Conservation (phyloP, 2,888 invertebrate species). For the Drosophila affinis region DNA sequence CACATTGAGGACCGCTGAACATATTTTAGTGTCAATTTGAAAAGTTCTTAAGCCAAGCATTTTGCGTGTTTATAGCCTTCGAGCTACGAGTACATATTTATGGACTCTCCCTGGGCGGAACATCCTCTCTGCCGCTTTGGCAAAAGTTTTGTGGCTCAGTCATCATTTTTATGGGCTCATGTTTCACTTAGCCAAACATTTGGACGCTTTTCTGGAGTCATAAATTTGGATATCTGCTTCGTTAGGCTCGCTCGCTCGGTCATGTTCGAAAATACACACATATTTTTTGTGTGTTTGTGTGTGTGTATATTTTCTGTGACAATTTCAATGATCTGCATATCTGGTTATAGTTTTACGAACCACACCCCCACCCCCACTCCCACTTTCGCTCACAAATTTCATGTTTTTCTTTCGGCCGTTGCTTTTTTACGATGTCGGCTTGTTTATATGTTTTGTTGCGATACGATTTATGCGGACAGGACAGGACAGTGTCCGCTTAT, state of each 20-base stretch:
- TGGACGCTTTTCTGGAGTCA: conserved; percentile 41
- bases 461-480: conserved; percentile 59
- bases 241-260: conserved; percentile 52
- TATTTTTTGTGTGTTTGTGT: conserved; percentile 29
- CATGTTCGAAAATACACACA: conserved; percentile 54
- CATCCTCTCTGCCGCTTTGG: conserved; percentile 4
- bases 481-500: conserved; percentile 71
- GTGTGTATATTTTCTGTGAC: conserved; percentile 8
- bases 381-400: conserved; percentile 2
- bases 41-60: conserved; percentile 32
- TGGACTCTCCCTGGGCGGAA: conserved; percentile 8
- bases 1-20: neutral
- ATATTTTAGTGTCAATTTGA: neutral
- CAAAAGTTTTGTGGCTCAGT: conserved; percentile 36
- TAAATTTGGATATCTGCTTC: conserved; percentile 60
- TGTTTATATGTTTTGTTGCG: conserved; percentile 34
- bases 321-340: conserved; percentile 70
- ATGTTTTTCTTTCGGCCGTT: conserved; percentile 7
- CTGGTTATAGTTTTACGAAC: conserved; percentile 23
- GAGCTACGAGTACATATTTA: conserved; percentile 14
- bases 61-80: conserved; percentile 33
- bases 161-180: conserved; percentile 63
- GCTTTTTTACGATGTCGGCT: conserved; percentile 33
- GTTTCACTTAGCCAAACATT: conserved; percentile 67
- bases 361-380: neutral